Evolutionary conservation across 2,113 vertebrate species (phyloP), one percentile per base, ranked within the genome.

Genomic region (Corvus moneduloides): DNA sequence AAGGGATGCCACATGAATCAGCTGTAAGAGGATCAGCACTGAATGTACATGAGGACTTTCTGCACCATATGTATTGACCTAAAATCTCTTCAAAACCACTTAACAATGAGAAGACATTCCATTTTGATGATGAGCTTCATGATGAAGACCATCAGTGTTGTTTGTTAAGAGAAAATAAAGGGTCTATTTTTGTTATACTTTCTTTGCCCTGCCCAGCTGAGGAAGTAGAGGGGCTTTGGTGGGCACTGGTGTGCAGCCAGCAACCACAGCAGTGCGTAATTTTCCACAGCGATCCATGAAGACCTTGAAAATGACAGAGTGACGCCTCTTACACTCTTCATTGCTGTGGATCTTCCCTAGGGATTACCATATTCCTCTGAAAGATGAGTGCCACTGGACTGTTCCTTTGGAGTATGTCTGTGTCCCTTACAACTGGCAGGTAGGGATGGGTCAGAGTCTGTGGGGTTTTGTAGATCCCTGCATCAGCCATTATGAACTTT

Each of bases 11-110:
- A 33, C 19, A 33, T 4, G 2, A 56, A 39, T 44, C 75, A 73
- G 21, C 14, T 3, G 0, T 22, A 30, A 87, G 44, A 54, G 8
- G 49, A 9, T 30, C 52, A 68, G 14, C 6, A 1, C 0, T 37
- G 21, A 79, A 22, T 5, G 15, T 21, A 62, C 16, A n/a, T 11
- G 3, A 19, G 35, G 16, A 63, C 6, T 44, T 48, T 63, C 55
- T 74, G 39, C 24, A 44, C 15, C 28, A 5, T 9, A 3, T 35
- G 5, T 59, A 35, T 24, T 63, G 28, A 51, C 39, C 9, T 77
- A 62, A 92, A 86, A 78, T 35, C 43, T 87, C 73, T 81, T 87
- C 44, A 63, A 78, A 94, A 44, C 8, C 39, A 24, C 39, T 63
- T 77, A 87, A 41, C 13, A 76, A 19, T 21, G 39, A 52, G 48